A percentile compares a stretch with the other conserved stretches of the same genome.
Evolutionary conservation across 2,888 invertebrate species (phyloP).

Genomic region (Protula sp.): DNA sequence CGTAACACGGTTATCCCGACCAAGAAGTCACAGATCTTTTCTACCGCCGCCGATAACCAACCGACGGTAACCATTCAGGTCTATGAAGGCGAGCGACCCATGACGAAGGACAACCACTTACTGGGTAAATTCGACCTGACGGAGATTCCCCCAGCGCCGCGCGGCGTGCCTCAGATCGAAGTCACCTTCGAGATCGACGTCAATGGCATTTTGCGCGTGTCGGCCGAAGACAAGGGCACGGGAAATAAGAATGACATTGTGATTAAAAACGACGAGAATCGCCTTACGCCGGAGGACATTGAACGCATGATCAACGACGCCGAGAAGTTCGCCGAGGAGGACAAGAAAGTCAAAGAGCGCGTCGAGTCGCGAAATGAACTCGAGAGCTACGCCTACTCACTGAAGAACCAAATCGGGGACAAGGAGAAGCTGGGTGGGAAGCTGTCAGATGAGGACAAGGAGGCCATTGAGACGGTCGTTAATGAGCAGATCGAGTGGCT

Average conservation of each 20-base stretch:
- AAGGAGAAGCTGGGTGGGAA: conserved; percentile 96
- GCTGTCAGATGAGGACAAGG: conserved; percentile 79
- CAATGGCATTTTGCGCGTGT: conserved; percentile 59
- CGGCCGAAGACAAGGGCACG: conserved; percentile 98
- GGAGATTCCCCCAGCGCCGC: conserved; percentile 77
- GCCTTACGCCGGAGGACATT: conserved; percentile 95
- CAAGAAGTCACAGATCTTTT: conserved; percentile 98
- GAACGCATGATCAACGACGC: conserved; percentile 99
- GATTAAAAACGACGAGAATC: conserved; percentile 96
- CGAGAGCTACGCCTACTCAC: conserved; percentile 87
- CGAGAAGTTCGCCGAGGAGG: conserved; percentile 97
- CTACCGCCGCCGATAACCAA: conserved; percentile 97
- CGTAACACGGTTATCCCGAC: conserved; percentile 98
- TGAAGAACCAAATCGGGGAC: conserved; percentile 93
- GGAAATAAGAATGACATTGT: conserved; percentile 98
- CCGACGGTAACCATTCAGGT: conserved; percentile 95
- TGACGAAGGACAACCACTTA: conserved; percentile 99
- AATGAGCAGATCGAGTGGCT: conserved; percentile 97
- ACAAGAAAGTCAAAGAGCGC: conserved; percentile 76
- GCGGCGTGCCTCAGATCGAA: conserved; percentile 56
- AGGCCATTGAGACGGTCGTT: conserved; percentile 88
- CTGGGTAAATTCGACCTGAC: conserved; percentile 97
- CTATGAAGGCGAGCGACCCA: conserved; percentile 97
- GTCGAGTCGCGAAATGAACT: conserved; percentile 95
- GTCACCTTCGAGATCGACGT: conserved; percentile 59